Evolutionary conservation across 2,888 invertebrate species (phyloP).

Genomic region (Monopis laevigella): DNA sequence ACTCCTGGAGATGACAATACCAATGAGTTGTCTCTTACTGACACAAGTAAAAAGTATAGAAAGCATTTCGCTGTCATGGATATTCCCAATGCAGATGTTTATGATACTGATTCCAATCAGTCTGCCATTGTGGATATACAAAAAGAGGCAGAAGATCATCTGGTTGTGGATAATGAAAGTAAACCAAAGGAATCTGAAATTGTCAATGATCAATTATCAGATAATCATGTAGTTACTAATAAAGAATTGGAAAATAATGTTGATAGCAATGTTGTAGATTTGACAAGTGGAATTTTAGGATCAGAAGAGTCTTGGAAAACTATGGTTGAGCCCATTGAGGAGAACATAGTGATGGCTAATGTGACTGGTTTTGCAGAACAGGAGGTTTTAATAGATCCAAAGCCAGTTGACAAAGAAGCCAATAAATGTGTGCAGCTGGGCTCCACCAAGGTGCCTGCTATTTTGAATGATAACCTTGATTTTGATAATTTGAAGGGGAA

Average conservation of each 20-base stretch:
- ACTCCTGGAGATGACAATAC: no score
- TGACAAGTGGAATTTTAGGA: conserved; percentile 6
- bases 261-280: conserved; percentile 15
- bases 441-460: conserved; percentile 53
- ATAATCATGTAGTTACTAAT: neutral
- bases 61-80: conserved; percentile 43
- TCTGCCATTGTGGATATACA: conserved; percentile 41
- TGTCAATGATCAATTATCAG: neutral
- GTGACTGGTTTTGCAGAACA: conserved; percentile 41
- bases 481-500: conserved; percentile 56
- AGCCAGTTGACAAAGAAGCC: conserved; percentile 14
- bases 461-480: conserved; percentile 49
- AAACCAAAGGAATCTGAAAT: neutral
- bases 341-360: conserved; percentile 51
- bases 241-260: neutral
- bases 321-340: conserved; percentile 26
- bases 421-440: conserved; percentile 32
- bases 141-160: neutral
- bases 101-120: conserved; percentile 67
- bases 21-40: neutral
- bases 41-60: conserved; percentile 23
- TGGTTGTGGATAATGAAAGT: neutral
- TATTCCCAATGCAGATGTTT: conserved; percentile 58
- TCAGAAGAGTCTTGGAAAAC: conserved; percentile 12
- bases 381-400: conserved; percentile 13